Conservation (phyloP, 2,797 vertebrate species). For the Balearica regulorum region DNA sequence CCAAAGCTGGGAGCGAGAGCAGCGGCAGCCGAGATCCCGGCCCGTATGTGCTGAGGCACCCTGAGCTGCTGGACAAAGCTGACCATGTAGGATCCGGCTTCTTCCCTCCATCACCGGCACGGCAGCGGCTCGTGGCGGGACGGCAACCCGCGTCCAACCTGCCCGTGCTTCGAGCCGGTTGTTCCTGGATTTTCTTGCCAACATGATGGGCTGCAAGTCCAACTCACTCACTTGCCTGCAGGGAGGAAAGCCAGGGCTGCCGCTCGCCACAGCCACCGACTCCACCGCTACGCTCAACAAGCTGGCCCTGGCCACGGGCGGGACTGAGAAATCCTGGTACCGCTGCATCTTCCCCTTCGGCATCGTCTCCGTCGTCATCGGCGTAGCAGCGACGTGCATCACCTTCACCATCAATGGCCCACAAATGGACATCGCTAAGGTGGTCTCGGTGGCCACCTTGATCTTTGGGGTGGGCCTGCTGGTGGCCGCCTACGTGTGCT, state of each 20-base stretch:
- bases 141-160: fast-evolving
- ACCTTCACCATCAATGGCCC: conserved; percentile 86
- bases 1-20: background rate
- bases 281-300: conserved; percentile 84
- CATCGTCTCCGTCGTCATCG: conserved; percentile 90
- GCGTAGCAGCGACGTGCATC: conserved; percentile 86
- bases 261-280: conserved; percentile 76
- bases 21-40: background rate
- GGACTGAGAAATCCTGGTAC: conserved; percentile 68
- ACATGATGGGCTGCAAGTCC: conserved; percentile 85
- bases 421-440: conserved; percentile 88
- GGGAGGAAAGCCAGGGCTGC: conserved; percentile 68
- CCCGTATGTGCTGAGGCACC: fast-evolving
- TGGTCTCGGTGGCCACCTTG: conserved; percentile 84
- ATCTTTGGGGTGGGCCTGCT: conserved; percentile 59
- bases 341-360: conserved; percentile 76
- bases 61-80: background rate
- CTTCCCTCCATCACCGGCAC: background rate
- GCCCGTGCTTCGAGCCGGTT: fast-evolving
- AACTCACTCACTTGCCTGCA: conserved; percentile 75
- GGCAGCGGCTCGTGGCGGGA: background rate
- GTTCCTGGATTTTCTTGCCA: background rate
- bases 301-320: conserved; percentile 85
- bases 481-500: conserved; percentile 68
- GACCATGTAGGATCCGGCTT: background rate